phyloP scores from a whole-genome alignment of 2,888 invertebrate species.

The Phoenoteleia sp. region DNA sequence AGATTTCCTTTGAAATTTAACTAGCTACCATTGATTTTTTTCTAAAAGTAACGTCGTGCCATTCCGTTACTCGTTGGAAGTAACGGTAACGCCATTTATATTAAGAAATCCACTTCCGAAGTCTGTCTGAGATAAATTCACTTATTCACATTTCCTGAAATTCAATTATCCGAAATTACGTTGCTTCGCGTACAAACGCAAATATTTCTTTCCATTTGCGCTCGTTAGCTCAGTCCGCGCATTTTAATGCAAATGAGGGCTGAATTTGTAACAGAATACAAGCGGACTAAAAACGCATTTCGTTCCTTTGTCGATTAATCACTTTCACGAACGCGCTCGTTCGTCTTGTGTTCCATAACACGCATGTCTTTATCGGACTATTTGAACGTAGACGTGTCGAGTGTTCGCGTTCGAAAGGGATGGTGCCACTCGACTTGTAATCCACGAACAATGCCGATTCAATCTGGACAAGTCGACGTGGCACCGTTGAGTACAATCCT shows the following conservation, averaged over 20 bases:
- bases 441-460: too few relatives aligned
- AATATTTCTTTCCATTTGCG: neutral
- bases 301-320: conserved; percentile 20
- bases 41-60: neutral
- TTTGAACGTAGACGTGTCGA: conserved; percentile 34
- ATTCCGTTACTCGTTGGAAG: conserved; percentile 1
- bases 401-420: neutral
- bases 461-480: too few relatives aligned
- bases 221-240: neutral
- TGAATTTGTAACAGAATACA: neutral
- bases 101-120: conserved; percentile 2
- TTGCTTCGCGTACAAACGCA: neutral
- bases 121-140: neutral
- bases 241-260: neutral
- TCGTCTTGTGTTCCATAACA: conserved; percentile 18
- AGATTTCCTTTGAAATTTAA: neutral
- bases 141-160: conserved; percentile 1
- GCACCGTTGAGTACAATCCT: too few relatives aligned
- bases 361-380: conserved; percentile 34
- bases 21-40: neutral
- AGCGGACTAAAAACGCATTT: conserved; percentile 4
- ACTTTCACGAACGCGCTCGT: conserved; percentile 6
- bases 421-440: too few relatives aligned
- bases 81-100: conserved; percentile 3
- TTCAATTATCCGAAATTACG: neutral